Percentiles rank a stretch among this genome's conserved stretches.
Conservation (phyloP, 2,113 vertebrate genomes). For the Rhynchopsitta pachyrhyncha region DNA sequence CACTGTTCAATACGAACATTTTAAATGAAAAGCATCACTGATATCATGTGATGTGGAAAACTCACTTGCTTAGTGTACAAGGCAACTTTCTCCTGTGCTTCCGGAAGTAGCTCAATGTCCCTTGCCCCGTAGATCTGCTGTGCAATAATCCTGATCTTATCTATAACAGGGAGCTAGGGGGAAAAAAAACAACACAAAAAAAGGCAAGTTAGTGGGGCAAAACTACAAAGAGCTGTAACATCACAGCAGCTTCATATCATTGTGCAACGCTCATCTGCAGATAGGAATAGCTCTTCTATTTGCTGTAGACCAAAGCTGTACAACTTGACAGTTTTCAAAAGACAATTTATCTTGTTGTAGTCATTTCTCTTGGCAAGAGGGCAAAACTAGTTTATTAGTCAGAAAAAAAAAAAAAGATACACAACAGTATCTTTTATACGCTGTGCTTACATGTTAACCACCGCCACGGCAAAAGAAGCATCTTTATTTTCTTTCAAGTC, state of each 20-base stretch:
- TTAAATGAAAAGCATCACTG: background rate
- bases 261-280: background rate
- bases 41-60: background rate
- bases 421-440: background rate
- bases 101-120: constrained; percentile 90
- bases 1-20: background rate
- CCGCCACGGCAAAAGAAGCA: background rate
- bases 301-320: background rate
- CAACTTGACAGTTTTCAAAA: background rate
- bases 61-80: constrained; percentile 94
- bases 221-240: background rate
- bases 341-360: background rate
- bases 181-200: background rate
- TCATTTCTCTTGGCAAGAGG: background rate
- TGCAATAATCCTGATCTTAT: constrained; percentile 94
- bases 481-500: background rate
- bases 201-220: background rate
- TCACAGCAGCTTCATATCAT: background rate
- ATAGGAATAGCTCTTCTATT: background rate
- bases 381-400: background rate
- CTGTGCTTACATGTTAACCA: background rate
- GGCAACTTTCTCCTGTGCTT: constrained; percentile 88
- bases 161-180: constrained; percentile 83
- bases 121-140: constrained; percentile 95
- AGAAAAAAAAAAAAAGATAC: background rate